Conservation (phyloP, 2,888 invertebrate species). For the Eucera pruinosa region DNA sequence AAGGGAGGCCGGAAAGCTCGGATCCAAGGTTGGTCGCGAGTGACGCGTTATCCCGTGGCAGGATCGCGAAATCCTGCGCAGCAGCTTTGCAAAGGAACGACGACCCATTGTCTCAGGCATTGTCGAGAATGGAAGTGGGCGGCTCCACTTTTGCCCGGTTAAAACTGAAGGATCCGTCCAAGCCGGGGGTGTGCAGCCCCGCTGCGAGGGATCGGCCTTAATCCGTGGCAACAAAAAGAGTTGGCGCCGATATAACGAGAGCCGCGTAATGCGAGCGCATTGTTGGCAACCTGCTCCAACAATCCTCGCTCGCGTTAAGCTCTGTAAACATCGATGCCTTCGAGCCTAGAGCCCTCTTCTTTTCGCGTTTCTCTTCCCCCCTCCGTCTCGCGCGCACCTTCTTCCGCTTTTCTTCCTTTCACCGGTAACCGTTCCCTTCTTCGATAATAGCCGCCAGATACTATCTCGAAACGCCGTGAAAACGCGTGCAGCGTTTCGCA, state of each 20-base stretch:
- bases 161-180: conserved; percentile 36
- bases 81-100: conserved; percentile 23
- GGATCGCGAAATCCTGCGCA: conserved; percentile 62
- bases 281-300: conserved; percentile 70
- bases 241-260: conserved; percentile 80
- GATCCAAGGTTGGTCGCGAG: conserved; percentile 38
- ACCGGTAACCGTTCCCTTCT: no score
- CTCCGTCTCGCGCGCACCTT: not conserved
- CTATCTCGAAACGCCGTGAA: not conserved
- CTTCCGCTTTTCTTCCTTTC: not conserved
- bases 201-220: conserved; percentile 72
- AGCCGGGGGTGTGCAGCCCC: conserved; percentile 32
- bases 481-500: conserved; percentile 7
- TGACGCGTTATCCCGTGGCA: conserved; percentile 60
- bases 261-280: conserved; percentile 75
- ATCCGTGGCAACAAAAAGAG: conserved; percentile 81
- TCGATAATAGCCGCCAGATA: not conserved
- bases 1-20: not conserved
- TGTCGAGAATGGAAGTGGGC: conserved; percentile 35
- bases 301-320: conserved; percentile 70
- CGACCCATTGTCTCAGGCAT: conserved; percentile 64
- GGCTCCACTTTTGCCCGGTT: conserved; percentile 47
- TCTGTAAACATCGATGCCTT: conserved; percentile 76
- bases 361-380: not conserved
- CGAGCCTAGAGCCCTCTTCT: conserved; percentile 2